Base-by-base conservation (phyloP, 2,797 vertebrate genomes). In the Argya squamiceps region DNA sequence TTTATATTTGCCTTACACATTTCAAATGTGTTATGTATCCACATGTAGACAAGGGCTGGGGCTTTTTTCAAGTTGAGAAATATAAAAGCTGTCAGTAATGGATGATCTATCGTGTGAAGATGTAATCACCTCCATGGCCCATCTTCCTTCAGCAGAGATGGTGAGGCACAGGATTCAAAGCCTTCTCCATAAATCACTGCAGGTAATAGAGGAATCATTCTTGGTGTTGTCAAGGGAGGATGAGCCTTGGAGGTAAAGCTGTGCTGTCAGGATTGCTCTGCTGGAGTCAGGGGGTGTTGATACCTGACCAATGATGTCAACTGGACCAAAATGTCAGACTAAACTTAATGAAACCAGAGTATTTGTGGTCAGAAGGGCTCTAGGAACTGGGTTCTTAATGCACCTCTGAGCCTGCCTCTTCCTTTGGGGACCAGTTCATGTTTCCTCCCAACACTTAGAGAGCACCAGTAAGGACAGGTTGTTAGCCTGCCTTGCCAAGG, bases 11-110 rank as follows among this genome's bases (percentile, higher is more conserved):
- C 95, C 92, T 90, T 97, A 95, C 82, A 83, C 92, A 93, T 97
- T 98, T 97, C 96, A 98, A 96, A 96, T 96, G 59, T 92, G 62
- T 97, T 96, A 74, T 78, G 55, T 93, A 39, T 97, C 78, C 88
- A 69, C 81, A 47, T 84, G 95, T 83, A 96, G 93, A 83, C 93
- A 74, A 94, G 80, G 73, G 41, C 58, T 79, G 74, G 18, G 8
- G 0, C 15, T 85, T 74, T 94, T 97, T 88, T 88, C 78, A 92
- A 97, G 88, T 82, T 91, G 95, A 95, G 96, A 92, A 93, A 88
- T 95, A 79, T 49, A 79, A 92, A 92, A 88, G 73, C 78, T 92
- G 84, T 92, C 90, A 83, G 90, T 92, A 78, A 46, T 83, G 78
- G 78, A 56, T 78, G 90, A 83, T 92, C 60, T 56, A 24, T 78